Evolutionary conservation across 2,113 vertebrate genomes (phyloP).

Genomic region (Varanus komodoensis): DNA sequence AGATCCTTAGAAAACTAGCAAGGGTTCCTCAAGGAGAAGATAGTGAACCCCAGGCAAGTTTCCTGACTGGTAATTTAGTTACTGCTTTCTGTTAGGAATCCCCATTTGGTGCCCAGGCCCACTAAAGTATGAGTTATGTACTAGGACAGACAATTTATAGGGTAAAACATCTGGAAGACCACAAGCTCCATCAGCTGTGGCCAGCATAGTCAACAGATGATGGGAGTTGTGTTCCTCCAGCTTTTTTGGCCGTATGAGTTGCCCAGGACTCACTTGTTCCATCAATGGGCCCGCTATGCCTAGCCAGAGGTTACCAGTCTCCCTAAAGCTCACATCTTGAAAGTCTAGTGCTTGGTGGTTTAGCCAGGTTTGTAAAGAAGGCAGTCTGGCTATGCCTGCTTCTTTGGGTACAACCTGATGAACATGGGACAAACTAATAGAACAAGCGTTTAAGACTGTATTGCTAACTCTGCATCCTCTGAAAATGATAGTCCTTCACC

Average conservation of each 20-base stretch:
- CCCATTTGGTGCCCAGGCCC: background rate
- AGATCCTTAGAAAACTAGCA: background rate
- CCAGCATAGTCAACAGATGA: too few species aligned
- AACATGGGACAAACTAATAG: background rate
- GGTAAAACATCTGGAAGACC: too few species aligned
- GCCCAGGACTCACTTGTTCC: background rate
- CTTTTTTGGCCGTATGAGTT: too few species aligned
- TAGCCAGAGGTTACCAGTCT: background rate
- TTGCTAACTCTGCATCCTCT: background rate
- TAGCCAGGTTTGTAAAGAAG: background rate
- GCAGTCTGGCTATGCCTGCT: background rate
- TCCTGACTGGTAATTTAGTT: background rate
- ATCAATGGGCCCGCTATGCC: background rate
- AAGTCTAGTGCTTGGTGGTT: background rate
- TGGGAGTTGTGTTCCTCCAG: too few species aligned
- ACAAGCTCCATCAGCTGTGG: too few species aligned
- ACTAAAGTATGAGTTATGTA: background rate
- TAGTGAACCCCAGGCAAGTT: background rate
- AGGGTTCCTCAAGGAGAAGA: background rate
- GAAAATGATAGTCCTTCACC: background rate
- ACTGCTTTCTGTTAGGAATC: background rate
- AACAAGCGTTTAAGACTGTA: background rate
- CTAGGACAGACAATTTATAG: background rate
- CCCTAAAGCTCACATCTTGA: background rate
- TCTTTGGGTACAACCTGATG: background rate